These are phyloP conservation scores for Drosophila jambulina DNA, from an alignment of 1,140 invertebrate species.

Conservation along the genomic window DNA sequence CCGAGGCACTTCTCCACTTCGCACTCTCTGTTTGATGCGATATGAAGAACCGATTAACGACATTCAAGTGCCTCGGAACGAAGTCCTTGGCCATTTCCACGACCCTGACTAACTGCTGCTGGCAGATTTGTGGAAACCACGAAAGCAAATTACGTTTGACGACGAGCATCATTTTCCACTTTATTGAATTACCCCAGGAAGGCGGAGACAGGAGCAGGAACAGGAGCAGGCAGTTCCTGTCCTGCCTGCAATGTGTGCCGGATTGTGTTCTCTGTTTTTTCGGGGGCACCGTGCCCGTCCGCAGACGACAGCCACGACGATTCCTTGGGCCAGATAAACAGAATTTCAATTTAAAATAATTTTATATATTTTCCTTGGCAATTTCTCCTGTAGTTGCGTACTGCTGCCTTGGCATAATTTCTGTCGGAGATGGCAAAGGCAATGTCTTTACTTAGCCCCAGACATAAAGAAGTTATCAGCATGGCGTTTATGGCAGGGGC, in stretches of 20 bases:
- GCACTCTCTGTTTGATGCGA: constrained; percentile 64
- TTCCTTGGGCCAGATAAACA: constrained; percentile 76
- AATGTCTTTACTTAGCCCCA: constrained; percentile 61
- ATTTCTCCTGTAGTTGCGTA: constrained; percentile 50
- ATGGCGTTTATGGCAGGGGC: constrained; percentile 59
- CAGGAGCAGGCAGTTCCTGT: constrained; percentile 1
- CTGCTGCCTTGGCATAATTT: constrained; percentile 36
- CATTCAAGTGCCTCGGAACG: constrained; percentile 62
- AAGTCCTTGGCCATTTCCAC: constrained; percentile 21
- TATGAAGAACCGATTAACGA: constrained; percentile 82
- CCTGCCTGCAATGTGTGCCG: constrained; percentile 61
- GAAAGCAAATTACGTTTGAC: constrained; percentile 80
- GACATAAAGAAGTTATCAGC: constrained; percentile 80
- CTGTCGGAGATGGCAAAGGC: constrained; percentile 17
- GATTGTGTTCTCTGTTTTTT: constrained; percentile 12
- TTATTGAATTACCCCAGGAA: constrained; percentile 75
- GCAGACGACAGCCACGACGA: constrained; percentile 29
- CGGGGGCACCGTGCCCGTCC: constrained; percentile 22
- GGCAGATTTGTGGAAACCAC: constrained; percentile 75
- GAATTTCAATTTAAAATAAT: constrained; percentile 83
- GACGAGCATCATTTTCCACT: constrained; percentile 81
- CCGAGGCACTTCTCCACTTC: constrained; percentile 8
- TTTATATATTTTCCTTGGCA: constrained; percentile 50
- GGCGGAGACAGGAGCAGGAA: constrained; percentile 15
- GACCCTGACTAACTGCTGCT: constrained; percentile 31